Percentiles rank a stretch among this genome's conserved stretches.
These are phyloP conservation scores for Muntiacus muntjak DNA, from an alignment of 2,113 vertebrate species.

Conservation along the genomic window DNA sequence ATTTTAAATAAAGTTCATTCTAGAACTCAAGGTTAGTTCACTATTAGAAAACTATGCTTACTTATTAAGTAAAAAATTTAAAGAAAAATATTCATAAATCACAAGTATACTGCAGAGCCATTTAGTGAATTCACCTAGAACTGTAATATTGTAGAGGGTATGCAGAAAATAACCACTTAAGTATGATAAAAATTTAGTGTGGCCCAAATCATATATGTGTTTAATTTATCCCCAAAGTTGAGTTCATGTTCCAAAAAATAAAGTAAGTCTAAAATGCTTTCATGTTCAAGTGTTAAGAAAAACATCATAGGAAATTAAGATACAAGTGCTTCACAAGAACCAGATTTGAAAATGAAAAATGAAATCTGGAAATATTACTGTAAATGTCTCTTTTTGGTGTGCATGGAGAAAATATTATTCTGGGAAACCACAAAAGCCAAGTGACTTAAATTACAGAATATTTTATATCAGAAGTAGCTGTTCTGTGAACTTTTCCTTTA, in stretches of 20 bases:
- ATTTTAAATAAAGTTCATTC: background rate
- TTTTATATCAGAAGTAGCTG: background rate
- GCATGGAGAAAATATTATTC: slow-evolving; percentile 6
- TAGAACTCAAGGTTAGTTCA: background rate
- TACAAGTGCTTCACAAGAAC: background rate
- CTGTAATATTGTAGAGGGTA: background rate
- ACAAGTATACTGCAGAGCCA: background rate
- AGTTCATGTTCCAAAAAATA: background rate
- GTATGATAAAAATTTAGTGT: background rate
- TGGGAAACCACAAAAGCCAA: background rate
- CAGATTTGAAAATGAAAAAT: slow-evolving; percentile 47
- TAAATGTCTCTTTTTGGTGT: background rate
- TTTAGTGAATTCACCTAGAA: background rate
- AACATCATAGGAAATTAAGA: slow-evolving; percentile 48
- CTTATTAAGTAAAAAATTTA: background rate
- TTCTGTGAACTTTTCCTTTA: background rate
- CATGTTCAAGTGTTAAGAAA: slow-evolving; percentile 35
- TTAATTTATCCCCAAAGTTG: slow-evolving; percentile 7
- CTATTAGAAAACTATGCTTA: background rate
- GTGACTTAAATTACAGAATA: background rate
- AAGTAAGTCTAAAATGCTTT: slow-evolving; percentile 13
- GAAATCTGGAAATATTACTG: background rate
- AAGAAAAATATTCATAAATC: background rate
- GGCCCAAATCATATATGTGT: background rate
- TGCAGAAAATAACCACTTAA: background rate